Conservation (phyloP, 2,888 invertebrate species). For the Colletes collaris region DNA sequence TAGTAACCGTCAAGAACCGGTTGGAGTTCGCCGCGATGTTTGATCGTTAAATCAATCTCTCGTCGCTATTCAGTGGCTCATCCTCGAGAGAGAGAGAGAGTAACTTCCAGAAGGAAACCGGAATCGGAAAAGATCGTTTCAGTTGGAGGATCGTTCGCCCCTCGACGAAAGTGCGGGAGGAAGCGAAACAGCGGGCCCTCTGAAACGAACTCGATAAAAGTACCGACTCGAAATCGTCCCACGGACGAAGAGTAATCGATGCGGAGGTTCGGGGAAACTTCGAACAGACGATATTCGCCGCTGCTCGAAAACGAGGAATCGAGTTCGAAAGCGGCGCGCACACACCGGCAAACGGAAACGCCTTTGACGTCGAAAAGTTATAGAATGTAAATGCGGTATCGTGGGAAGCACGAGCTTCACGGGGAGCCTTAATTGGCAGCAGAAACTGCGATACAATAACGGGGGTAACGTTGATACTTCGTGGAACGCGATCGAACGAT, state of each 20-base stretch:
- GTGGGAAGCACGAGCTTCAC: background rate
- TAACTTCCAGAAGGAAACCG: background rate
- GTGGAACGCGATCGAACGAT: too few relatives aligned
- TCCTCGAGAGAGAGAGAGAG: conserved; percentile 9
- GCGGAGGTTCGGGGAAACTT: background rate
- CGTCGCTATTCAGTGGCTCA: background rate
- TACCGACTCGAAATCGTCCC: background rate
- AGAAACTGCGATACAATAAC: background rate
- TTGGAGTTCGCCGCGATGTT: background rate
- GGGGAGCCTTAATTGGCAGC: background rate
- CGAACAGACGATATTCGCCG: background rate
- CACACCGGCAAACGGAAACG: background rate
- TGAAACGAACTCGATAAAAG: background rate
- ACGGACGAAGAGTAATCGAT: conserved; percentile 6
- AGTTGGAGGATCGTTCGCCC: background rate
- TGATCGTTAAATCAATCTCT: conserved; percentile 1
- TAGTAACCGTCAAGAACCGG: background rate
- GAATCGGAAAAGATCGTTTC: background rate
- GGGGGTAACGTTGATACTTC: too few relatives aligned
- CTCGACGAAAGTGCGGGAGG: background rate
- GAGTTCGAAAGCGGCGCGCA: background rate
- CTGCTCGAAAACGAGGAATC: background rate
- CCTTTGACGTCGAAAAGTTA: background rate
- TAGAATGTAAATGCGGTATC: background rate
- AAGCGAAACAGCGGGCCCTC: background rate